Percentiles rank a stretch among this genome's conserved stretches.
These are phyloP conservation scores for Bos javanicus DNA, from an alignment of 2,113 vertebrate species.

Conservation along the genomic window DNA sequence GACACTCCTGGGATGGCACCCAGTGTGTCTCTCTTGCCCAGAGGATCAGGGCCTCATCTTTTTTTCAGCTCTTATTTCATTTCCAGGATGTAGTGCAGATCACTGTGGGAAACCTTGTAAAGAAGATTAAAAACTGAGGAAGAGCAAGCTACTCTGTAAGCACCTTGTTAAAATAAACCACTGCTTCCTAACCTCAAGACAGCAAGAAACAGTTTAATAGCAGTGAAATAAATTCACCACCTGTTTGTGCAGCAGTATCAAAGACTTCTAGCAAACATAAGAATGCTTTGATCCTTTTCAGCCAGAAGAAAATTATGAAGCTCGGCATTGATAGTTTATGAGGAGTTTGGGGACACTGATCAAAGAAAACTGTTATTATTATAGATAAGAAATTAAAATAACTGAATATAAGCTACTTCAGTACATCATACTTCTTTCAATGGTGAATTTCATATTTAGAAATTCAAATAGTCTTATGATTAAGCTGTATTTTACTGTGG, in stretches of 20 bases:
- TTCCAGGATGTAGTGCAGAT: background rate
- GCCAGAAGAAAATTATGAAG: conserved; percentile 41
- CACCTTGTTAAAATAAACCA: conserved; percentile 44
- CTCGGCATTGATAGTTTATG: conserved; percentile 45
- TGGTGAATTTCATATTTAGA: conserved; percentile 25
- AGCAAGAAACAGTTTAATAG: conserved; percentile 53
- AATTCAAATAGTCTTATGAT: conserved; percentile 22
- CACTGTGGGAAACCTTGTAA: conserved; percentile 1
- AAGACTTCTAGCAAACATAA: conserved; percentile 26
- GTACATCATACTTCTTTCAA: background rate
- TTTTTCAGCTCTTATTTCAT: background rate
- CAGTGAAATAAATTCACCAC: conserved; percentile 44
- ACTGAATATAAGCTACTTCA: background rate
- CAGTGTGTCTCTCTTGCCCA: background rate
- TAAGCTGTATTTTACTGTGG: conserved; percentile 24
- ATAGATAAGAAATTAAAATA: conserved; percentile 55
- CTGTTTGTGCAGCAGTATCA: conserved; percentile 46
- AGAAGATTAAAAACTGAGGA: conserved; percentile 27
- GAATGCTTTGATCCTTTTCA: conserved; percentile 62
- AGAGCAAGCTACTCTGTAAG: conserved; percentile 1
- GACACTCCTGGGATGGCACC: too few relatives aligned
- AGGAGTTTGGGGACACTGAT: conserved; percentile 31
- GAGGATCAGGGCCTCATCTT: background rate
- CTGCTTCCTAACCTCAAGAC: conserved; percentile 26
- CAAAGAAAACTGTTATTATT: conserved; percentile 49